Evolutionary conservation across 1,140 invertebrate species (phyloP), one percentile per base, ranked within the genome.

Genomic region (Laupala kohalensis): DNA sequence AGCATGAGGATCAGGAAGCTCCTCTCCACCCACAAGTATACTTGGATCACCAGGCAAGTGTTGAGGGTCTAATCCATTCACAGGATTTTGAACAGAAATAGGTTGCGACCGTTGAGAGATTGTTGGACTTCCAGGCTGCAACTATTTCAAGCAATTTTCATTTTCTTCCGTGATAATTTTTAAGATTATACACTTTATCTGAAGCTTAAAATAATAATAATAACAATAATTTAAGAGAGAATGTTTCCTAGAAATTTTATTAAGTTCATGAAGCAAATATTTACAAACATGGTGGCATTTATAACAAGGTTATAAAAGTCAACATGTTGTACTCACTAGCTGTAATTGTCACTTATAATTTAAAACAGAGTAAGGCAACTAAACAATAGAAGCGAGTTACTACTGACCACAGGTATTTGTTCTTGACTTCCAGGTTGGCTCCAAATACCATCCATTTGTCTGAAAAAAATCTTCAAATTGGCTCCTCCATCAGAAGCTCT

Each of bases 401-500:
- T 53, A 53, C 25, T 78, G 77, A 85, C 82, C 70, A 82, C 77
- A 72, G 83, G 83, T 53, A 85, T 79, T 75, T 83, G 83, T 80
- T 87, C 86, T 77, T 87, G 84, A 75, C 87, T 89, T 37, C 86
- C 87, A 67, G 87, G 86, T 75, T 89, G 86, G 80, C 86, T 88
- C 80, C 83, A 84, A n/a, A 81, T 79, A 73, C 82, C 80, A 74
- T 85, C 84, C 77, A 84, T 80, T 74, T 84, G 86, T 76, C 87
- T 88, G 79, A 88, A 91, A 76, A 87, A 89, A 76, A 90, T 89
- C 74, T 92, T 90, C 53, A 96, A 86, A 85, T 97, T 96, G 64
- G 95, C 95, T 69, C 96, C 95, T 76, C 96, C 96, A 84, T 98
- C 96, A 6, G 95, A 97, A 67, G 96, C 96, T 77, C 96, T 87